A percentile compares a stretch with the other conserved stretches of the same genome.
Conservation (phyloP, 2,888 invertebrate genomes). For the Agriotes lineatus region DNA sequence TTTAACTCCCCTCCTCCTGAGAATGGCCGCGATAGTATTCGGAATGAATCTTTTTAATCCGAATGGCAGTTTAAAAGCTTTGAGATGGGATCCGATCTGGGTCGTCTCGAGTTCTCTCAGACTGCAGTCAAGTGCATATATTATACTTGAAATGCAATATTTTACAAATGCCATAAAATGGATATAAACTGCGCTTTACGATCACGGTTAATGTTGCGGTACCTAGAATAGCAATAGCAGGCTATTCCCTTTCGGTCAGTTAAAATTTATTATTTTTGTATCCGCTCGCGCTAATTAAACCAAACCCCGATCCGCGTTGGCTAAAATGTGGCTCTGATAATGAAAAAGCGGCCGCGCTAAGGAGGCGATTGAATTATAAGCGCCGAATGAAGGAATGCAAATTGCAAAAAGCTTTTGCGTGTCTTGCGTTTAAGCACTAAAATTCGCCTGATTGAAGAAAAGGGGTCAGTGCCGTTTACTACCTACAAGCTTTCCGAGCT, state of each 20-base stretch:
- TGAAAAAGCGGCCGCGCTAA: conserved; percentile 15
- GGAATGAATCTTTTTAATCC: conserved; percentile 29
- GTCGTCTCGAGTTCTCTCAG: conserved; percentile 46
- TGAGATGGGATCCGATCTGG: conserved; percentile 42
- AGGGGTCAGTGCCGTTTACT: not conserved
- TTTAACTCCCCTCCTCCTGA: no score
- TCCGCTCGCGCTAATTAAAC: conserved; percentile 65
- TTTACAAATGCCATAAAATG: conserved; percentile 68
- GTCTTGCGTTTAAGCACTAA: not conserved
- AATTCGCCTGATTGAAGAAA: not conserved
- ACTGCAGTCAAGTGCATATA: conserved; percentile 63
- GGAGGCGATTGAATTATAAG: conserved; percentile 23
- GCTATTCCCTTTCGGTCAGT: conserved; percentile 66
- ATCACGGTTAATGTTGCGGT: conserved; percentile 67
- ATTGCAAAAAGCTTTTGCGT: not conserved
- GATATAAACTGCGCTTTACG: conserved; percentile 68
- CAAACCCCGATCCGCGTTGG: conserved; percentile 54
- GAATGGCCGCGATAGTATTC: not conserved
- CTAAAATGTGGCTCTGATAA: conserved; percentile 50
- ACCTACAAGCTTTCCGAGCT: no score
- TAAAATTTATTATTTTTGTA: conserved; percentile 68
- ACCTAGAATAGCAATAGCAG: conserved; percentile 63
- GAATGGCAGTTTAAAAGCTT: conserved; percentile 34
- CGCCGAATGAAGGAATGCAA: not conserved
- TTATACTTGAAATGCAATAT: conserved; percentile 67